A percentile compares a stretch with the other conserved stretches of the same genome.
Evolutionary conservation across 2,888 invertebrate genomes (phyloP).

Genomic region (Argyresthia goedartella): DNA sequence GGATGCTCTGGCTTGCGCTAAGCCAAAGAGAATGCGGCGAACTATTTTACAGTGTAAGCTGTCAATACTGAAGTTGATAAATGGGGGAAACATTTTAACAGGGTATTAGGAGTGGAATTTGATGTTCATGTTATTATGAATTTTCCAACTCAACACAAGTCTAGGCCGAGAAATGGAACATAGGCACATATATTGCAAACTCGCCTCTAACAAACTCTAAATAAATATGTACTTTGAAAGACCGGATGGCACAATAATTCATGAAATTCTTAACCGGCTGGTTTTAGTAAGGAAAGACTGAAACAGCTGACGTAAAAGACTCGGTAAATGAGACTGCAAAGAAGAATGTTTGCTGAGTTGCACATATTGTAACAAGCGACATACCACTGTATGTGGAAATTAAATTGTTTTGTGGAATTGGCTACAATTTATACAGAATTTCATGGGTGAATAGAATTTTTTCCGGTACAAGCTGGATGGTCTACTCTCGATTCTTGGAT

Average conservation of each 20-base stretch:
- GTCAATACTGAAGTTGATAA: background rate
- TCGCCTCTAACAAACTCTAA: too few relatives aligned
- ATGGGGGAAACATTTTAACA: background rate
- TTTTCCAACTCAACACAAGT: too few relatives aligned
- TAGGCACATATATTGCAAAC: too few relatives aligned
- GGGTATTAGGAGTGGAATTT: background rate
- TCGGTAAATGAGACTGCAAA: constrained; percentile 29
- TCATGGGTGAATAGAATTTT: constrained; percentile 36
- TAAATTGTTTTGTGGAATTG: constrained; percentile 56
- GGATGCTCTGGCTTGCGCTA: background rate
- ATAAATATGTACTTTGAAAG: too few relatives aligned
- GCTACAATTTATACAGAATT: constrained; percentile 42
- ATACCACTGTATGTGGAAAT: constrained; percentile 46
- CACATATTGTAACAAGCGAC: constrained; percentile 55
- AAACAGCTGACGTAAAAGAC: constrained; percentile 3
- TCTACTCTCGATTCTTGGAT: too few relatives aligned
- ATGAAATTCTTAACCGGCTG: too few relatives aligned
- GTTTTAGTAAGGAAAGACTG: background rate
- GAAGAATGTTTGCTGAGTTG: constrained; percentile 46
- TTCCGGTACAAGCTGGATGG: constrained; percentile 8
- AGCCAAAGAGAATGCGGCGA: background rate
- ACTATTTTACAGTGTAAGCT: background rate
- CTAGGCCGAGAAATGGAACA: too few relatives aligned
- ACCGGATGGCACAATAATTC: too few relatives aligned
- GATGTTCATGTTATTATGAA: too few relatives aligned